A percentile compares a stretch with the other conserved stretches of the same genome.
phyloP scores from a whole-genome alignment of 1,140 invertebrate genomes.

The Homalodisca vitripennis region DNA sequence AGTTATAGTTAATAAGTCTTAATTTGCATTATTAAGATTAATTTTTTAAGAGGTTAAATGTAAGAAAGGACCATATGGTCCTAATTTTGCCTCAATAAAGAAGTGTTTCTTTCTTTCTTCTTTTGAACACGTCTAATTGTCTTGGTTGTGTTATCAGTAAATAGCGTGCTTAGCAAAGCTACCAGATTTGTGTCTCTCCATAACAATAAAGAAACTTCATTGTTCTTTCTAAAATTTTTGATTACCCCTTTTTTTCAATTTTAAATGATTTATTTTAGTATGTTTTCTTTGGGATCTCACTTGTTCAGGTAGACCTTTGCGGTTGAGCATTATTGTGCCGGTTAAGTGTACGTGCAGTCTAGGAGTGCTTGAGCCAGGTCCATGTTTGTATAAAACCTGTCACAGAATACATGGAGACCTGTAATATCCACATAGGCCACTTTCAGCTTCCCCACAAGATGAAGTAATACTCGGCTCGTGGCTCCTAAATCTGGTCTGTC shows the following conservation, averaged over 20 bases:
- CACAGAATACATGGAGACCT: too few species aligned
- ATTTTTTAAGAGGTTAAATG: too few species aligned
- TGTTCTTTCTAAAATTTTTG: conserved; percentile 16
- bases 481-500: neutral
- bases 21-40: too few species aligned
- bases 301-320: conserved; percentile 11
- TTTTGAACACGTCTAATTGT: conserved; percentile 11
- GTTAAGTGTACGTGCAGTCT: neutral
- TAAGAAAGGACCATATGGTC: too few species aligned
- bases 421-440: too few species aligned
- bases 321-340: neutral
- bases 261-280: too few species aligned
- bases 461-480: conserved; percentile 14
- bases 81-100: too few species aligned
- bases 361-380: conserved; percentile 5
- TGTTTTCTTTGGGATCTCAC: conserved; percentile 25
- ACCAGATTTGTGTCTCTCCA: conserved; percentile 8
- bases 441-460: too few species aligned
- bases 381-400: conserved; percentile 8
- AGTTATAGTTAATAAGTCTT: too few species aligned
- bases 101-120: too few species aligned
- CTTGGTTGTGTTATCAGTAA: neutral
- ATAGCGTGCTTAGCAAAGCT: neutral
- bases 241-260: conserved; percentile 17
- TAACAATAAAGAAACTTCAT: neutral